Evolutionary conservation across 2,113 vertebrate species (phyloP).

Genomic region (Aythya baeri): DNA sequence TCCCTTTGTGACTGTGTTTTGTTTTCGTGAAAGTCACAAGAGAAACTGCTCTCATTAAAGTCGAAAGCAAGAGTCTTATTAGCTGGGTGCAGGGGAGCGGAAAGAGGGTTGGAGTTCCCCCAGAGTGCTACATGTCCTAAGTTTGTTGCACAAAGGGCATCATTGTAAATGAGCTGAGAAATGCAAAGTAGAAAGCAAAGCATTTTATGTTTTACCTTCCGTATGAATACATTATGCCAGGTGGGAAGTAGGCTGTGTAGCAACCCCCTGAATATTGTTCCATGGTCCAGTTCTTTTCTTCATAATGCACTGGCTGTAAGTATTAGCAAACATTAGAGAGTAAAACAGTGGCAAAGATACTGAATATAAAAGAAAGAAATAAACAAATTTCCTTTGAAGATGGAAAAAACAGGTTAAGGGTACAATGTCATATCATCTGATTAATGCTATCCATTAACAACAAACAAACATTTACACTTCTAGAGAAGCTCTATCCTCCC

Average conservation of each 20-base stretch:
- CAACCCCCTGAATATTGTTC: slow-evolving; percentile 97
- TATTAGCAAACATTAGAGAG: slow-evolving; percentile 27
- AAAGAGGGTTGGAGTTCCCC: neutral
- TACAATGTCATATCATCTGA: neutral
- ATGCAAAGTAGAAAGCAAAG: neutral
- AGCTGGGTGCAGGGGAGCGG: neutral
- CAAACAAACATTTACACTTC: neutral
- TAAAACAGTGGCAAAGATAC: slow-evolving; percentile 20
- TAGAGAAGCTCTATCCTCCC: neutral
- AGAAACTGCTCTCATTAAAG: neutral
- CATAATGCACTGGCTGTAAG: slow-evolving; percentile 91
- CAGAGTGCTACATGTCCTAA: neutral
- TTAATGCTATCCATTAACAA: neutral
- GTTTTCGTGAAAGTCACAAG: neutral
- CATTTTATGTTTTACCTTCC: slow-evolving; percentile 82
- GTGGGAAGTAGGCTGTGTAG: slow-evolving; percentile 93
- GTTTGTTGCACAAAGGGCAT: neutral
- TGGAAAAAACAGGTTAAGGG: neutral
- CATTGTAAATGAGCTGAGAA: neutral
- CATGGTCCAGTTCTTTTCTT: slow-evolving; percentile 95
- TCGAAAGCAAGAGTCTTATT: neutral
- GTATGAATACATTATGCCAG: slow-evolving; percentile 90
- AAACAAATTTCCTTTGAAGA: neutral
- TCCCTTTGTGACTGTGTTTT: neutral
- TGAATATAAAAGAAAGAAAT: neutral